Evolutionary conservation across 2,888 invertebrate species (phyloP).

Genomic region (Yponomeuta cagnagella): DNA sequence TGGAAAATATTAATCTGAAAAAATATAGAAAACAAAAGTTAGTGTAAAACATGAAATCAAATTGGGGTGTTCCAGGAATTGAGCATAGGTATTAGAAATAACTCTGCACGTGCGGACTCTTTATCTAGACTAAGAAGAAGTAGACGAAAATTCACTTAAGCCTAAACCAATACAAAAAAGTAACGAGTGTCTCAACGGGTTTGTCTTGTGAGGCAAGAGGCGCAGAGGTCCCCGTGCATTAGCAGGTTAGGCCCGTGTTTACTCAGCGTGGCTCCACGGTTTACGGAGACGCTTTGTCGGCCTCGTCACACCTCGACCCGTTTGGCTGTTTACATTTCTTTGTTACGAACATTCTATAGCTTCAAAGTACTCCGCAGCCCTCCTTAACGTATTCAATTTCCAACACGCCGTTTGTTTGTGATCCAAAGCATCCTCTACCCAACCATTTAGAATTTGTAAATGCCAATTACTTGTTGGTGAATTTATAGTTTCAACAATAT

Average conservation of each 20-base stretch:
- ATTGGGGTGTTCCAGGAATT: too few relatives aligned
- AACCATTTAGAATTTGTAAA: not conserved
- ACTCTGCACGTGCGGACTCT: too few relatives aligned
- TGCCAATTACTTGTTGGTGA: not conserved
- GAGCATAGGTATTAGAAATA: too few relatives aligned
- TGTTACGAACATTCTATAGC: conserved; percentile 5
- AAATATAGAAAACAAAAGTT: too few relatives aligned
- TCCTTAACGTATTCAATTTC: not conserved
- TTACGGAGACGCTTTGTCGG: conserved; percentile 51
- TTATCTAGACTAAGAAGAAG: not conserved
- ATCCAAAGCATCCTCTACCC: not conserved
- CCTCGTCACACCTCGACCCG: conserved; percentile 43
- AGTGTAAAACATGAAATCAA: too few relatives aligned
- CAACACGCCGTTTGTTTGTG: not conserved
- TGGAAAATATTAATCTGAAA: too few relatives aligned
- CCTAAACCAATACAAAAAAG: not conserved
- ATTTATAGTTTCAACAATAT: conserved; percentile 1
- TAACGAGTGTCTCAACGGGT: not conserved
- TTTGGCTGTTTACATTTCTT: conserved; percentile 40
- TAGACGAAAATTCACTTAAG: not conserved
- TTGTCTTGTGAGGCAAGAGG: conserved; percentile 16
- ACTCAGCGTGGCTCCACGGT: conserved; percentile 52
- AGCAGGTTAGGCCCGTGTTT: conserved; percentile 53
- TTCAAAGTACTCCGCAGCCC: not conserved
- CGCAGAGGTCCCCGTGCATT: conserved; percentile 48